Evolutionary conservation across 2,113 vertebrate genomes (phyloP), one percentile per base, ranked within the genome.

Genomic region (Scomber colias): DNA sequence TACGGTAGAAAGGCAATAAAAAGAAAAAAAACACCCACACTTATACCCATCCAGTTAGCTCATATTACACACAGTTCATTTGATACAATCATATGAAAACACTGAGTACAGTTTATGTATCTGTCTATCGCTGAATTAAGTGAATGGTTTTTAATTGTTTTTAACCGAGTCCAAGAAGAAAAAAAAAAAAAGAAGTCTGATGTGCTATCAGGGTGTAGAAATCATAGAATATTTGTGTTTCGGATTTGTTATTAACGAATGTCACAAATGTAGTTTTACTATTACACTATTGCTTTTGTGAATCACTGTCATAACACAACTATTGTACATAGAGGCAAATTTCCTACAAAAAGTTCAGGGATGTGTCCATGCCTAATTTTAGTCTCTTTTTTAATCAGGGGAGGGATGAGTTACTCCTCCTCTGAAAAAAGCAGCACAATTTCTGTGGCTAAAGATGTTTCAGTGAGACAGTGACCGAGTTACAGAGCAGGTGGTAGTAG

Each of bases 121-220:
- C 65, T 72, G 78, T 78, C 80, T 83, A 74, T 71, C 1, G 40
- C 55, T 55, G 59, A 78, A 59, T 30, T 3, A 40, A 40, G 35
- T 61, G 57, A 63, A 75, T 77, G 74, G n/a, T 50, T 80, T 85
- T 75, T 80, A 55, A 70, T 77, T 77, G 76, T 88, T 86, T 87
- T 73, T 86, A 82, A 85, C 65, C 77, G 80, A 79, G 77, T 86
- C 74, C n/a, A 57, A 75, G 48, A 85, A 81, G 49, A 77, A 75
- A 55, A 59, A 44, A 50, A 67, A 80, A 82, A 79, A 68, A 84
- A 75, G 24, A 40, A 74, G 78, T 85, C 82, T 81, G 80, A 88
- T 86, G 87, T 86, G 78, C 66, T 80, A 89, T 89, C 91, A 93
- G 92, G 89, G 82, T 83, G 81, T 91, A 87, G 84, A 88, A 63